Conservation (phyloP, 2,113 vertebrate species). For the Herpailurus yagouaroundi region DNA sequence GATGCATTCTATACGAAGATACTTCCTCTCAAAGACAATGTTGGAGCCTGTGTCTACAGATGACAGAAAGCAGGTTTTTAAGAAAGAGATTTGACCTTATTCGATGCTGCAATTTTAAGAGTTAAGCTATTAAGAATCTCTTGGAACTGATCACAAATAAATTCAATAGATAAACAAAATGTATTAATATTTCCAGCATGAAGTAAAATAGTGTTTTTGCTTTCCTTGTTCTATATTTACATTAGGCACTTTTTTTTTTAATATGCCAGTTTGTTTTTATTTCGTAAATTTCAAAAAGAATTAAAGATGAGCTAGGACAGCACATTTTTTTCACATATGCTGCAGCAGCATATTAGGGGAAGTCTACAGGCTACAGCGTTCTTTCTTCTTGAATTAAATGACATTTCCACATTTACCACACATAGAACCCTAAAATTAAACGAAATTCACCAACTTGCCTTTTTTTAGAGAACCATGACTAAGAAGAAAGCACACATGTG, state of each 20-base stretch:
- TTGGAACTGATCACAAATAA: background rate
- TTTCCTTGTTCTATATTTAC: slow-evolving; percentile 44
- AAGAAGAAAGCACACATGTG: slow-evolving; percentile 22
- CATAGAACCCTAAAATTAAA: slow-evolving; percentile 48
- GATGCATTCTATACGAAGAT: background rate
- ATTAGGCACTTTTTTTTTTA: slow-evolving; percentile 4
- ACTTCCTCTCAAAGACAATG: background rate
- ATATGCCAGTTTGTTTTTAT: slow-evolving; percentile 44
- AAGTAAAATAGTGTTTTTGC: background rate
- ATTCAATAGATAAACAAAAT: slow-evolving; percentile 15
- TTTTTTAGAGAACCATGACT: slow-evolving; percentile 14
- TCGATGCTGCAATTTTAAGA: background rate
- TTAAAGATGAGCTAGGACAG: slow-evolving; percentile 41
- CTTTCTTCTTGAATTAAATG: slow-evolving; percentile 62
- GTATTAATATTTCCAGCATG: background rate
- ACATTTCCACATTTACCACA: slow-evolving; percentile 56
- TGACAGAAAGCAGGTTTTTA: background rate
- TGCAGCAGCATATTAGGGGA: background rate
- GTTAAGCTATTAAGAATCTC: background rate
- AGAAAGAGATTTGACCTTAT: background rate
- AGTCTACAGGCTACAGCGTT: background rate
- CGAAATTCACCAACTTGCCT: slow-evolving; percentile 30
- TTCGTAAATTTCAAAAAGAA: slow-evolving; percentile 63
- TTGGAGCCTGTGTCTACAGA: background rate
- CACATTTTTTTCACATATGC: slow-evolving; percentile 54